Conservation (phyloP, 92 coral and sea anemone species). For the Scolanthus callimorphus region DNA sequence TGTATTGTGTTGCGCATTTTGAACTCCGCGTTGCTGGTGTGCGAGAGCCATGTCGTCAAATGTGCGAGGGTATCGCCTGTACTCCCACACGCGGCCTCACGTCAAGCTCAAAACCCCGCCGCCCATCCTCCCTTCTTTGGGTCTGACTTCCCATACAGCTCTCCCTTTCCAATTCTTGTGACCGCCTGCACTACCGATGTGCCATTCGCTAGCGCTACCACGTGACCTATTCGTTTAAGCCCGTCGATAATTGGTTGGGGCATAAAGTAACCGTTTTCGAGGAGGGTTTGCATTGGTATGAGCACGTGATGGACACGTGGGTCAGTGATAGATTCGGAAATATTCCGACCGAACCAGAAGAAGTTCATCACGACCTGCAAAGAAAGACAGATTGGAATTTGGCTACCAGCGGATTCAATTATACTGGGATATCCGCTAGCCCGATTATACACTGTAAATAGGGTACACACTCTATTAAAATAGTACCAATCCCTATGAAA, state of each 20-base stretch:
- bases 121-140: conserved; percentile 85
- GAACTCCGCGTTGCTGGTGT: no score
- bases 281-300: conserved; percentile 38
- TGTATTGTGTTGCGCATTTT: no score
- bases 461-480: no score
- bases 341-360: conserved; percentile 70
- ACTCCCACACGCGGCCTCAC: no score
- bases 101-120: conserved; percentile 51
- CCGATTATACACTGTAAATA: no score
- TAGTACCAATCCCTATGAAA: no score
- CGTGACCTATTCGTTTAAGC: conserved; percentile 59
- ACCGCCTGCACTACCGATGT: conserved; percentile 79
- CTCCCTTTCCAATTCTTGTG: no score
- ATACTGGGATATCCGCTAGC: no score
- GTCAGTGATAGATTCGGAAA: conserved; percentile 56
- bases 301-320: conserved; percentile 88
- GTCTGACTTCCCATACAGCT: no score
- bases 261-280: conserved; percentile 20
- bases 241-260: conserved; percentile 34
- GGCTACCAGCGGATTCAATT: no score
- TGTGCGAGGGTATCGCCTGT: no score
- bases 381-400: background rate
- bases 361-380: conserved; percentile 65
- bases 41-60: no score
- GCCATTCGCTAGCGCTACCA: conserved; percentile 4